Conservation (phyloP, 2,888 invertebrate species). For the Pachymerium ferrugineum region DNA sequence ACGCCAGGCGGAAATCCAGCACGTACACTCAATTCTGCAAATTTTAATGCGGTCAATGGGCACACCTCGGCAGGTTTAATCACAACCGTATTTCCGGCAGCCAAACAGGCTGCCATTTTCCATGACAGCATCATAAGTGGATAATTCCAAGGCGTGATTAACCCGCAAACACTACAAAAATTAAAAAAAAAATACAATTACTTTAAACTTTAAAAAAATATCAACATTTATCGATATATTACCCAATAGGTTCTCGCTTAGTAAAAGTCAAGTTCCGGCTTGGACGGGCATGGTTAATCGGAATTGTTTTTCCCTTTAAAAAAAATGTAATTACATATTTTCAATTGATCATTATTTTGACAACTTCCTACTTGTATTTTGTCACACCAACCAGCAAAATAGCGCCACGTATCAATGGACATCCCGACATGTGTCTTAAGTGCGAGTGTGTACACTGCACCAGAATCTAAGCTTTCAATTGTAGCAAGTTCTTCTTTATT, state of each 20-base stretch:
- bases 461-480: constrained; percentile 86
- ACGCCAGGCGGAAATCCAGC: constrained; percentile 96
- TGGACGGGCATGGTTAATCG: constrained; percentile 85
- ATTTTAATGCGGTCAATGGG: constrained; percentile 88
- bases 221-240: no score
- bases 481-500: constrained; percentile 93
- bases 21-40: constrained; percentile 78
- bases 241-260: constrained; percentile 83
- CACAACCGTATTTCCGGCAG: constrained; percentile 92
- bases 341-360: no score
- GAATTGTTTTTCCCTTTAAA: constrained; percentile 70
- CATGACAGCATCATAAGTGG: constrained; percentile 98
- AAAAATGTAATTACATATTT: background rate
- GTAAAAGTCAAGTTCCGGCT: constrained; percentile 84
- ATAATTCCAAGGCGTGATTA: constrained; percentile 97
- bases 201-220: no score
- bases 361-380: constrained; percentile 85
- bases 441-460: constrained; percentile 93
- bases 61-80: constrained; percentile 87
- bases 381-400: constrained; percentile 96
- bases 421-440: constrained; percentile 95
- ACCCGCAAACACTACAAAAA: constrained; percentile 79
- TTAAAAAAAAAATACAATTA: no score
- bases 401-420: constrained; percentile 95
- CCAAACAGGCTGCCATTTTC: constrained; percentile 97